Evolutionary conservation across 2,888 invertebrate species (phyloP).

Genomic region (Rhopalosiphum nymphaeae): DNA sequence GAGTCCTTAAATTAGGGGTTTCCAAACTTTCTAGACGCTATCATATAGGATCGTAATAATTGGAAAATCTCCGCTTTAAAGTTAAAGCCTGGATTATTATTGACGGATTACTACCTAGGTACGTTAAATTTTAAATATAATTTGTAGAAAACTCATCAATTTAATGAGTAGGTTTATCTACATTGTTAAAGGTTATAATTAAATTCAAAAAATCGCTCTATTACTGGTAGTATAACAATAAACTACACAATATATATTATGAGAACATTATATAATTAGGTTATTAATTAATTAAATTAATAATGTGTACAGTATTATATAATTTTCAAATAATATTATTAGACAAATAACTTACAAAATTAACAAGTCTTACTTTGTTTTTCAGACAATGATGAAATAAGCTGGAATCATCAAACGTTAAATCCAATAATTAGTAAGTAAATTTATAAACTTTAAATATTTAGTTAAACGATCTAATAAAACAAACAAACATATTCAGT

Average conservation of each 20-base stretch:
- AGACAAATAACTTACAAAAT: not conserved
- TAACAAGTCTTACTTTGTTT: not conserved
- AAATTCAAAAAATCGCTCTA: not conserved
- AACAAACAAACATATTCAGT: not conserved
- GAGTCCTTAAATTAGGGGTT: not conserved
- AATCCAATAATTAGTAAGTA: constrained; percentile 26
- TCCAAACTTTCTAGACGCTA: not conserved
- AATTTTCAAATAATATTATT: not conserved
- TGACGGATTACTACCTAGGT: not conserved
- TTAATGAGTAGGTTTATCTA: not conserved
- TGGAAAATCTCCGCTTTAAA: not conserved
- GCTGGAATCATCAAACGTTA: not conserved
- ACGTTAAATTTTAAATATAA: not conserved
- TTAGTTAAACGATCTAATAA: not conserved
- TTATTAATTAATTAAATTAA: not conserved
- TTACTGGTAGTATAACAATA: not conserved
- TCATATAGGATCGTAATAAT: not conserved
- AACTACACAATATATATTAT: not conserved
- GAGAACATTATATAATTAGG: not conserved
- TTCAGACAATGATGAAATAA: constrained; percentile 30
- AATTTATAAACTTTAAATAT: not conserved
- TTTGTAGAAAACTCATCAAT: not conserved
- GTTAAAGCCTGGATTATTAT: not conserved
- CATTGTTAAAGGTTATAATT: not conserved
- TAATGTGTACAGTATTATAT: not conserved